phyloP scores from a whole-genome alignment of 2,888 invertebrate genomes.

The Lycaena phlaeas region DNA sequence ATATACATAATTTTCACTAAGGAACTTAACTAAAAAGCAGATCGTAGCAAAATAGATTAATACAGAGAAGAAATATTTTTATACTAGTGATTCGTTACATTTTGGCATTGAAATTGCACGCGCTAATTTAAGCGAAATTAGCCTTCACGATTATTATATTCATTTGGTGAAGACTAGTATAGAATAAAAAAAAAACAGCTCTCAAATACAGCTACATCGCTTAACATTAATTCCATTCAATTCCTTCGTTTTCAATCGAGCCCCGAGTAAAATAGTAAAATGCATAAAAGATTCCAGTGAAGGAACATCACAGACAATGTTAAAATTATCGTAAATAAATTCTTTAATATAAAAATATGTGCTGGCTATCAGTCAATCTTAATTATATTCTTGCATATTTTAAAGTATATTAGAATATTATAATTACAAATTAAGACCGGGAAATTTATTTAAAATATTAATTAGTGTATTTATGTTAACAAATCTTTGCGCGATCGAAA shows the following conservation, averaged over 20 bases:
- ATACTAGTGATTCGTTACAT: conserved; percentile 4
- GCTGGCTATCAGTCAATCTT: not conserved
- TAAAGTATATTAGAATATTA: not conserved
- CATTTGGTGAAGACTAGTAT: conserved; percentile 37
- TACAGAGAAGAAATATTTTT: not conserved
- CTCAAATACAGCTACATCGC: not conserved
- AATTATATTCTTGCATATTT: not conserved
- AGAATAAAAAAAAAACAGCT: not conserved
- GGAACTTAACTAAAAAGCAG: not conserved
- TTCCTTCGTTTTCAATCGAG: conserved; percentile 9
- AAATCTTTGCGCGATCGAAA: too few relatives aligned
- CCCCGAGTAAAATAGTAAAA: not conserved
- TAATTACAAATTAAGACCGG: not conserved
- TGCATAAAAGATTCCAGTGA: conserved; percentile 1
- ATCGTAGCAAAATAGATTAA: conserved; percentile 12
- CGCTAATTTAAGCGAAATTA: conserved; percentile 7
- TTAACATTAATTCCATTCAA: conserved; percentile 9
- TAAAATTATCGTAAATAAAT: not conserved
- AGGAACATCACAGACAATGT: conserved; percentile 6
- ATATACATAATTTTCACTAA: conserved; percentile 13
- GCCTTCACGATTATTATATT: conserved; percentile 31
- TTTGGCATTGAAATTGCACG: conserved; percentile 28
- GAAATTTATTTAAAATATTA: too few relatives aligned
- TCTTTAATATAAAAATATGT: not conserved
- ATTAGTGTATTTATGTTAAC: too few relatives aligned